Evolutionary conservation across 2,113 vertebrate species (phyloP), one percentile per base, ranked within the genome.

Genomic region (Hippopotamus amphibius): DNA sequence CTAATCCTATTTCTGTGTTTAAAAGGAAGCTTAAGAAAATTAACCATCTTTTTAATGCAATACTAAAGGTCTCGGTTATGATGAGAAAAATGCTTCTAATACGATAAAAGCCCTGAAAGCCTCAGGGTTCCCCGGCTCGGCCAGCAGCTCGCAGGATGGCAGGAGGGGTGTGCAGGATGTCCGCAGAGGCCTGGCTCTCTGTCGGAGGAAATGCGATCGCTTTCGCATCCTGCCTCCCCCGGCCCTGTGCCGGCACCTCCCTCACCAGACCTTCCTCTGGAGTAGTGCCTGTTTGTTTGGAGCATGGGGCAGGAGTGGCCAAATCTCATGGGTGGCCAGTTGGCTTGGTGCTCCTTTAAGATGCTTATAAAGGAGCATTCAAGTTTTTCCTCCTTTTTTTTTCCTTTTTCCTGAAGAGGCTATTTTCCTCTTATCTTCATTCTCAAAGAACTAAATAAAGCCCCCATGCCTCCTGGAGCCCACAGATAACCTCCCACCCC

Each of bases 21-120:
- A 98, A 90, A 98, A 98, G 98, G 98, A 98, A 98, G 98, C 98
- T 99, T 99, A 99, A 99, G 98, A 98, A 99, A 99, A 99, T 99
- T 99, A 98, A 97, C 98, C 97, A 87, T 99, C 98, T 98, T 99
- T 99, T 98, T 98, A 98, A 98, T 99, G 98, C 97, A 98, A 98
- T 98, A 98, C 97, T 98, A 98, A 98, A 98, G 98, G 98, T 98
- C 98, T 98, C 92, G 3, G 96, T 97, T 98, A 97, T 97, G 99
- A 98, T 99, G 98, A 99, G 98, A 98, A 98, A 99, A 98, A 93
- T 96, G 98, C 98, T 98, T 98, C 90, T 99, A 99, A 99, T 98
- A 98, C 68, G 98, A 99, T 99, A 98, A 99, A 98, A 98, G 97
- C 97, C 98, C 98, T 98, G 98, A 98, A 98, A 98, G 98, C 98